A percentile compares a stretch with the other conserved stretches of the same genome.
phyloP scores from a whole-genome alignment of 1,140 invertebrate genomes.

The Drosophila serrata region DNA sequence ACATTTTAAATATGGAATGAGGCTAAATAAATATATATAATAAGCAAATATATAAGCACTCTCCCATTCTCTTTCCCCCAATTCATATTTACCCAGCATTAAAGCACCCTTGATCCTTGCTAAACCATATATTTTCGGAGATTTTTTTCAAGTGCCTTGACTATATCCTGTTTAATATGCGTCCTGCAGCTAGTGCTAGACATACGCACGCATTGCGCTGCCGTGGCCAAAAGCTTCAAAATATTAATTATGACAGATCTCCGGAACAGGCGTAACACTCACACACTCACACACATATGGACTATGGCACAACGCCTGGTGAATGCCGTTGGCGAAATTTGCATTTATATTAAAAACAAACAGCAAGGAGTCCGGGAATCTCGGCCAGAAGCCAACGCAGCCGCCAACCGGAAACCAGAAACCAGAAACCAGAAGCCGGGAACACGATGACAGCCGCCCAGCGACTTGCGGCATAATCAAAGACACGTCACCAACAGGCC shows the following conservation, averaged over 20 bases:
- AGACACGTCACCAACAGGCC: slow-evolving; percentile 80
- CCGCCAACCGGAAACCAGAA: slow-evolving; percentile 22
- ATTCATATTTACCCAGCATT: neutral
- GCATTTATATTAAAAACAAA: slow-evolving; percentile 84
- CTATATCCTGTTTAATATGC: slow-evolving; percentile 68
- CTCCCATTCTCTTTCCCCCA: fast-evolving
- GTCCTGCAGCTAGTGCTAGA: slow-evolving; percentile 46
- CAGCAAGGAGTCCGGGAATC: slow-evolving; percentile 55
- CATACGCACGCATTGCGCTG: slow-evolving; percentile 54
- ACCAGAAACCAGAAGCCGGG: slow-evolving; percentile 25
- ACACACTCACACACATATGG: slow-evolving; percentile 36
- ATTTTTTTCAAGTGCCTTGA: slow-evolving; percentile 16
- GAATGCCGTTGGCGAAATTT: slow-evolving; percentile 75
- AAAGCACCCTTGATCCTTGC: neutral
- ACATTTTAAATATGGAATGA: too few species aligned
- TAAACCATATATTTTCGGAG: neutral
- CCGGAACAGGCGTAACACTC: slow-evolving; percentile 2
- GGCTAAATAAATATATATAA: too few species aligned
- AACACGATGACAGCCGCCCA: slow-evolving; percentile 71
- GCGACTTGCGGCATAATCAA: slow-evolving; percentile 80
- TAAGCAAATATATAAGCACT: too few species aligned
- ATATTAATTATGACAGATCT: slow-evolving; percentile 81
- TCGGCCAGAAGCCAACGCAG: slow-evolving; percentile 35
- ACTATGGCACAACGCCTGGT: slow-evolving; percentile 28
- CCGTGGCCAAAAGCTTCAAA: slow-evolving; percentile 71